Evolutionary conservation across 2,888 invertebrate genomes (phyloP).

Genomic region (Blastobasis lacticolella): DNA sequence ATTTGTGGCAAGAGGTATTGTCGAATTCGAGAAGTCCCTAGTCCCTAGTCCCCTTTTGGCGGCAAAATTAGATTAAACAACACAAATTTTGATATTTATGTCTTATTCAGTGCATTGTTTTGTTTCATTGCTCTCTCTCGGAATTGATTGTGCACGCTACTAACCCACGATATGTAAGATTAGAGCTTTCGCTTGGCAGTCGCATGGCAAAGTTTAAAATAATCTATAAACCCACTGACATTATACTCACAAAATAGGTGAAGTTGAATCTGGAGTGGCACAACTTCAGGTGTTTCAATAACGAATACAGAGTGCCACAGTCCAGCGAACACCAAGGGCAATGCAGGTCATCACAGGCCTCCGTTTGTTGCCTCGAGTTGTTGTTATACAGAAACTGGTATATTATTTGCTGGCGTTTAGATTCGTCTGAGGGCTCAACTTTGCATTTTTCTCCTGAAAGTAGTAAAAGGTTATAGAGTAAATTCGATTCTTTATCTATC

Average conservation of each 20-base stretch:
- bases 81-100: too few relatives aligned
- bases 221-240: slow-evolving; percentile 8
- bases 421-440: slow-evolving; percentile 32
- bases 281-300: slow-evolving; percentile 93
- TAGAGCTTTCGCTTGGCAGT: too few relatives aligned
- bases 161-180: too few relatives aligned
- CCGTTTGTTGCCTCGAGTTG: slow-evolving; percentile 95
- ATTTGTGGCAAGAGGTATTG: too few relatives aligned
- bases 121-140: too few relatives aligned
- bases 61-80: too few relatives aligned
- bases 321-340: slow-evolving; percentile 98
- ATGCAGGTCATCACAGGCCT: slow-evolving; percentile 92
- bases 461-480: neutral
- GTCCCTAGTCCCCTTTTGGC: too few relatives aligned
- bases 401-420: slow-evolving; percentile 83
- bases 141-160: too few relatives aligned
- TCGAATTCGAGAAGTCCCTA: too few relatives aligned
- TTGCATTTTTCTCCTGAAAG: slow-evolving; percentile 45
- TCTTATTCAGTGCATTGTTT: too few relatives aligned
- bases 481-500: too few relatives aligned
- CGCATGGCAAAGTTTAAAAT: too few relatives aligned
- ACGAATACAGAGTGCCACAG: slow-evolving; percentile 88
- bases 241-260: slow-evolving; percentile 85
- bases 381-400: slow-evolving; percentile 98
- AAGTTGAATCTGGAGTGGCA: slow-evolving; percentile 96